A percentile compares a stretch with the other conserved stretches of the same genome.
Evolutionary conservation across 2,113 vertebrate genomes (phyloP).

Genomic region (Rhynchomys soricoides): DNA sequence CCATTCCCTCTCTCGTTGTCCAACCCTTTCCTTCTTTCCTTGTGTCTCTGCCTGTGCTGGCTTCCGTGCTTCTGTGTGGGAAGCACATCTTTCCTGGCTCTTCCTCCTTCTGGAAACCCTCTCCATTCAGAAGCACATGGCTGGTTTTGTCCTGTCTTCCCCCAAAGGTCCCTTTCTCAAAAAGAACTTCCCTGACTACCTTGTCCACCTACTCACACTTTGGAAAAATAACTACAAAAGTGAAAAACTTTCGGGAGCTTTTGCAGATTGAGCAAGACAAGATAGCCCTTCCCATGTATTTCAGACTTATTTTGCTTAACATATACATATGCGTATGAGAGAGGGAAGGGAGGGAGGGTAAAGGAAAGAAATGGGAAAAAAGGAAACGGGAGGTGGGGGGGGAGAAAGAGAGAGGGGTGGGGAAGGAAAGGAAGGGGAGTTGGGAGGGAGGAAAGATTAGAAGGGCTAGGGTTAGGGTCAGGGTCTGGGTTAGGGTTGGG

Average conservation of each 20-base stretch:
- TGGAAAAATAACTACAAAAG: neutral
- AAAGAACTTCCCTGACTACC: neutral
- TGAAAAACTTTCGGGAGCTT: neutral
- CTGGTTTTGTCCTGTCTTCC: neutral
- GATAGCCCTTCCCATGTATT: neutral
- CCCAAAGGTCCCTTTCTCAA: neutral
- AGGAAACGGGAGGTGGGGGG: neutral
- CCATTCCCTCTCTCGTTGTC: neutral
- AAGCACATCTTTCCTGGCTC: fast-evolving
- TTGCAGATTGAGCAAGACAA: neutral
- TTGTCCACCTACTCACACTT: neutral
- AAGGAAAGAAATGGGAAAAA: neutral
- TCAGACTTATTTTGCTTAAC: neutral
- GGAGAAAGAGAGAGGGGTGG: neutral
- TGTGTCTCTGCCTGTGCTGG: fast-evolving
- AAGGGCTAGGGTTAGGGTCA: too few species aligned
- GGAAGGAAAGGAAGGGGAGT: neutral
- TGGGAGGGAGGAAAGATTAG: neutral
- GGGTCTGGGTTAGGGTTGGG: too few species aligned
- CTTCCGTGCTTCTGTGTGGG: too few species aligned
- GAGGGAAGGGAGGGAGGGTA: too few species aligned
- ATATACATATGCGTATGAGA: neutral
- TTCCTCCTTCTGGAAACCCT: neutral
- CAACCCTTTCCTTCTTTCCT: neutral
- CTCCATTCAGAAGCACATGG: fast-evolving